These are phyloP conservation scores for Equus quagga DNA, from an alignment of 2,113 vertebrate species.

Conservation along the genomic window DNA sequence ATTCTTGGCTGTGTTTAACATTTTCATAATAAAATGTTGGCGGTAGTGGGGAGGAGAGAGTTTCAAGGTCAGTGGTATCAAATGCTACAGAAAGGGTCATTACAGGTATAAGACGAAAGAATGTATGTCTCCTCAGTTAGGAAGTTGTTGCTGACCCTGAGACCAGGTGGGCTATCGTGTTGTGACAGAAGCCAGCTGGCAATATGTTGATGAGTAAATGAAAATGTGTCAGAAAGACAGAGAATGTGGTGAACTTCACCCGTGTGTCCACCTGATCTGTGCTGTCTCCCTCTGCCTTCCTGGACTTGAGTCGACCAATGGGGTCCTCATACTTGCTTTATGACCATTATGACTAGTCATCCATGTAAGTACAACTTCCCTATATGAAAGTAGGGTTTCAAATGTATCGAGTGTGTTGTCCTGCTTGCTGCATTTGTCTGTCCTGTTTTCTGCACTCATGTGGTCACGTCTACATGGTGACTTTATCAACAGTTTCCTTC, in stretches of 20 bases:
- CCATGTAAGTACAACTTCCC: not conserved
- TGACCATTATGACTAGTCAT: not conserved
- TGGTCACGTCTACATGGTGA: not conserved
- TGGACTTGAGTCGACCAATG: not conserved
- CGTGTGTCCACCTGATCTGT: rapidly evolving
- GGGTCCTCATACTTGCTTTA: not conserved
- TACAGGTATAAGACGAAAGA: not conserved
- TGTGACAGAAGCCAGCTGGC: not conserved
- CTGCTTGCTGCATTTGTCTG: not conserved
- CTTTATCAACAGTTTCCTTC: not conserved
- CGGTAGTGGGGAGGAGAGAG: too few species aligned
- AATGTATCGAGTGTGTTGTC: not conserved
- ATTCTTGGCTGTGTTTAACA: not conserved
- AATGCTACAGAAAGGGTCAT: not conserved
- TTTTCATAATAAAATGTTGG: not conserved
- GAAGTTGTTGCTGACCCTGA: not conserved
- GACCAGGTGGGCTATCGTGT: not conserved
- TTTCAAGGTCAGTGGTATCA: not conserved
- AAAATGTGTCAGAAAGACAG: not conserved
- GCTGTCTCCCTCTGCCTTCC: not conserved
- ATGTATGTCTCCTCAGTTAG: not conserved
- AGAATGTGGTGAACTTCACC: not conserved
- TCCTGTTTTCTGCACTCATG: not conserved
- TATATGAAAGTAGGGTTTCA: not conserved
- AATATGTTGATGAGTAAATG: not conserved